phyloP scores from a whole-genome alignment of 2,113 vertebrate genomes.

The Rhegmatorhina hoffmannsi region DNA sequence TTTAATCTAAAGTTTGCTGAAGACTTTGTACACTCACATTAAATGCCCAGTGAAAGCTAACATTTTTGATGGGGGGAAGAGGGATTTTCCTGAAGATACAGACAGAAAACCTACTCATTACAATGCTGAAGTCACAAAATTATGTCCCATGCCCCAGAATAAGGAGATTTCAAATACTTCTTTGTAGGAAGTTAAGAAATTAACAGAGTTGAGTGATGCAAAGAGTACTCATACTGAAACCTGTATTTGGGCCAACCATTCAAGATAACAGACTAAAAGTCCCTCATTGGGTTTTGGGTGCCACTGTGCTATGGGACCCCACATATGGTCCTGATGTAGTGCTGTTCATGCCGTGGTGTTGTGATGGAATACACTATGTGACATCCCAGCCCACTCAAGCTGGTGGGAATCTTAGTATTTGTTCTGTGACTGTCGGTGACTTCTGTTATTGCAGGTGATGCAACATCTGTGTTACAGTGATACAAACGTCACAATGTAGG shows the following conservation, averaged over 20 bases:
- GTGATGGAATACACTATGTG: neutral
- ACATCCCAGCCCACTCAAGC: neutral
- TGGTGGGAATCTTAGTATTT: neutral
- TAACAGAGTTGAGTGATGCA: fast-evolving
- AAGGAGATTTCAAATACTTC: neutral
- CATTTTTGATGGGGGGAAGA: neutral
- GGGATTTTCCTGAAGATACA: neutral
- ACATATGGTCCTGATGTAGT: neutral
- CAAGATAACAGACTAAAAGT: neutral
- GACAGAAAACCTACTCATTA: neutral
- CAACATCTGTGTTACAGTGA: neutral
- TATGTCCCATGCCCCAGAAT: neutral
- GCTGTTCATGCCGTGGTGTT: neutral
- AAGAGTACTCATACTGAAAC: neutral
- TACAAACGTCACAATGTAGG: neutral
- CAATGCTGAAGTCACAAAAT: neutral
- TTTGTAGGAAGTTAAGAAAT: neutral
- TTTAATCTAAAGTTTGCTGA: neutral
- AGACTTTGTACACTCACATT: neutral
- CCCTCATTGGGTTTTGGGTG: neutral
- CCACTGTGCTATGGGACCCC: neutral
- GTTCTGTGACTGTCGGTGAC: neutral
- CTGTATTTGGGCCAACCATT: neutral
- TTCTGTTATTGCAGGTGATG: constrained; percentile 17
- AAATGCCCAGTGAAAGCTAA: neutral